Conservation (phyloP, 2,888 invertebrate genomes). For the Syrphus vitripennis region DNA sequence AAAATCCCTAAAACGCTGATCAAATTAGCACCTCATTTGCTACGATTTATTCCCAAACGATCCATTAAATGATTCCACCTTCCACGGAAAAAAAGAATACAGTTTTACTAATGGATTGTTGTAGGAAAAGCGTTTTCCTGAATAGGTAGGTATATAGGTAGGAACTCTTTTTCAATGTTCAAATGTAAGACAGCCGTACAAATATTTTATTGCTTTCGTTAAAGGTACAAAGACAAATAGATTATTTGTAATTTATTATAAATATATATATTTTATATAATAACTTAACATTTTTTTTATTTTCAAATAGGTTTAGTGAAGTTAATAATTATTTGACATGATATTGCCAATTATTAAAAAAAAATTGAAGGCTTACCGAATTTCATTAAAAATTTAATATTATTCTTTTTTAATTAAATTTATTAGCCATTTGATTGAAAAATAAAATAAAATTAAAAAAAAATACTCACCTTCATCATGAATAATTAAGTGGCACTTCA, state of each 20-base stretch:
- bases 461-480: conserved; percentile 31
- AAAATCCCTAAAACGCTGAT: conserved; percentile 7
- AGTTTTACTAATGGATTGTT: conserved; percentile 50
- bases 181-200: too few relatives aligned
- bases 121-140: neutral
- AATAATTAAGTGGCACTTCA: neutral
- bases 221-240: too few relatives aligned
- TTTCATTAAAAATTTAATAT: neutral
- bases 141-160: too few relatives aligned
- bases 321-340: too few relatives aligned
- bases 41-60: conserved; percentile 15
- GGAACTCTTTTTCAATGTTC: neutral
- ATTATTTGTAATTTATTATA: too few relatives aligned
- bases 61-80: conserved; percentile 5
- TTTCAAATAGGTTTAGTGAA: too few relatives aligned
- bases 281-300: too few relatives aligned
- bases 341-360: neutral
- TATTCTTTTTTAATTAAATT: neutral
- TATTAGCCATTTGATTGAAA: neutral
- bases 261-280: too few relatives aligned
- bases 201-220: too few relatives aligned
- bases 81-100: neutral
- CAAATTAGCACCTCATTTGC: conserved; percentile 41
- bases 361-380: neutral
- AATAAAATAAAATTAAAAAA: neutral